Evolutionary conservation across 2,113 vertebrate species (phyloP).

Genomic region (Dissostichus mawsoni): DNA sequence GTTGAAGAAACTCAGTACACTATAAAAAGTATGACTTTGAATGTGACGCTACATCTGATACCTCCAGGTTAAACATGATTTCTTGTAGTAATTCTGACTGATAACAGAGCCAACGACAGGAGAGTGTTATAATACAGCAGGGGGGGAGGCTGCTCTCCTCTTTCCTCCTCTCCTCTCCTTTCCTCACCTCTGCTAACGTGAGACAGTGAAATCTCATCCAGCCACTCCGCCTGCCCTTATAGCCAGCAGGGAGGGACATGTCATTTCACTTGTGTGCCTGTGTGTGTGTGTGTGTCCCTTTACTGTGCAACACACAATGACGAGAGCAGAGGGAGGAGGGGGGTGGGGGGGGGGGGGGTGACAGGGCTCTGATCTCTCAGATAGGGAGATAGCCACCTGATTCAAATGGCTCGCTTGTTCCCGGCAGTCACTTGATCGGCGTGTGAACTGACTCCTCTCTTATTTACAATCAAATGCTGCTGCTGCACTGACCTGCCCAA

Average conservation of each 20-base stretch:
- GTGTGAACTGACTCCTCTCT: conserved; percentile 91
- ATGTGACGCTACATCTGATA: background rate
- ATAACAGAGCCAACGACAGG: conserved; percentile 9
- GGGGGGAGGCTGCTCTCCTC: conserved; percentile 11
- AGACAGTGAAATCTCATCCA: conserved; percentile 90
- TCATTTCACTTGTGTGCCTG: conserved; percentile 82
- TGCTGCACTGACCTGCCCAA: conserved; percentile 72
- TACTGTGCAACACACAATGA: conserved; percentile 72
- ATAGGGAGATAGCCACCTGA: conserved; percentile 92
- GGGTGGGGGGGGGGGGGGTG: conserved; percentile 56
- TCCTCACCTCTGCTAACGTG: conserved; percentile 69
- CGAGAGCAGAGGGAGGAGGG: conserved; percentile 65
- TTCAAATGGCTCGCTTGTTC: conserved; percentile 93
- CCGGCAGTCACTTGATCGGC: conserved; percentile 89
- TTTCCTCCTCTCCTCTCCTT: conserved; percentile 30
- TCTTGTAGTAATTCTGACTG: background rate
- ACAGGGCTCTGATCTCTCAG: conserved; percentile 90
- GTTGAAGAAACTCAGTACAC: background rate
- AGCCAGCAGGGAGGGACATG: conserved; percentile 84
- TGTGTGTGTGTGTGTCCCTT: conserved; percentile 41
- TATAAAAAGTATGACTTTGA: background rate
- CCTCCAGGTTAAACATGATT: background rate
- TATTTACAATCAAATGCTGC: conserved; percentile 88
- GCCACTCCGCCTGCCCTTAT: conserved; percentile 76
- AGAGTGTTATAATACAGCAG: conserved; percentile 48